Evolutionary conservation across 2,113 vertebrate species (phyloP), one percentile per base, ranked within the genome.

Genomic region (Turdus rufiventris): DNA sequence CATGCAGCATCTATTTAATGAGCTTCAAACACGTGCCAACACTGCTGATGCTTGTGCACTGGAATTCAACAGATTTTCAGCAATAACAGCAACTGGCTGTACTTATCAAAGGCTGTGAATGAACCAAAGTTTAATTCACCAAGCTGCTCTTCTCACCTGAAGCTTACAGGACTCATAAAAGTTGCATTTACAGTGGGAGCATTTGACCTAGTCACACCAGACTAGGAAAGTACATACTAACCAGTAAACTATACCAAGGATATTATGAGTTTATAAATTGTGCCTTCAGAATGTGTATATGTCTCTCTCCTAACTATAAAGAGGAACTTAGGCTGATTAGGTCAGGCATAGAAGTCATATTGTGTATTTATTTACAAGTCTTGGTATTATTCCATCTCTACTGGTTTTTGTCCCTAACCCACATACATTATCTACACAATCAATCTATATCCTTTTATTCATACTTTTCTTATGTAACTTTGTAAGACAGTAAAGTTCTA

Each of bases 1-100:
- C 95, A 97, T 94, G 88, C 88, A 94, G 72, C 60, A 21, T 60
- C 75, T 83, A 62, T 53, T 82, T 83, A 76, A 88, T 34, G 62
- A 94, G 85, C 88, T 40, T 60, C 34, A 85, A 91, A 83, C 65
- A 95, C 63, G 33, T 75, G 90, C 85, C 93, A 73, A 24, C 60
- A 40, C 54, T 86, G 84, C 73, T 88, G 79, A 81, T 77, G 72
- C 50, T 81, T 60, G 50, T 63, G 50, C 33, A 72, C 43, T 80
- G 42, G 16, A 76, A 93, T 31, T 50, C 71, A 88, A 94, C 19
- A 86, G 36, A 78, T 94, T 93, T 91, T 88, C 74, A 92, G 89
- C 78, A 67, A 43, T 33, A 61, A 74, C 62, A 89, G 5, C 15
- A 45, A 45, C 24, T 70, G 67, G 63, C 23, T 74, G 61, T 48